A percentile compares a stretch with the other conserved stretches of the same genome.
Conservation (phyloP, 2,888 invertebrate species). For the Epistrophe eligans region DNA sequence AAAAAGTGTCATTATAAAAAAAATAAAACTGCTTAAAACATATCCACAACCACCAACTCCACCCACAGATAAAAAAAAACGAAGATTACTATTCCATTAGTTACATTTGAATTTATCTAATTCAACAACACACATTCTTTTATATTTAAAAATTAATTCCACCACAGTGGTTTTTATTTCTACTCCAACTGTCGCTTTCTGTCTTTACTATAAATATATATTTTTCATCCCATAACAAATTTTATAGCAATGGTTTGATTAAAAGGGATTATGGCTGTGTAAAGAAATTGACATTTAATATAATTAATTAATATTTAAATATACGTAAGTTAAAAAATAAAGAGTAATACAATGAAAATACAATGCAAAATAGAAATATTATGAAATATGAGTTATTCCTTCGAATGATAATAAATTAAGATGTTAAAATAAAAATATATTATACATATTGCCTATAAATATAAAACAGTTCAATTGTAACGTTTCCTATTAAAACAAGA, state of each 20-base stretch:
- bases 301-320: constrained; percentile 9
- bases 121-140: background rate
- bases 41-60: background rate
- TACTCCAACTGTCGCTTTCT: constrained; percentile 34
- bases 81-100: constrained; percentile 10
- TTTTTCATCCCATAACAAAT: constrained; percentile 17
- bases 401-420: constrained; percentile 57
- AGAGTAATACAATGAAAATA: constrained; percentile 2
- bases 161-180: constrained; percentile 15
- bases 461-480: constrained; percentile 21
- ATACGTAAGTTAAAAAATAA: background rate
- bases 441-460: background rate
- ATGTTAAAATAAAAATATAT: constrained; percentile 7
- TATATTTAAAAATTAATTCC: background rate
- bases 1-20: background rate
- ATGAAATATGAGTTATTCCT: constrained; percentile 56
- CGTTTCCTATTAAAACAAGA: constrained; percentile 13
- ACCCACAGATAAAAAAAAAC: background rate
- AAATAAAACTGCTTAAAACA: background rate
- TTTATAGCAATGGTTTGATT: constrained; percentile 22
- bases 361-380: constrained; percentile 31
- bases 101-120: constrained; percentile 14
- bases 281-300: constrained; percentile 32
- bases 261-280: constrained; percentile 68
- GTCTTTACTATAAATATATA: background rate